Evolutionary conservation across 2,797 vertebrate genomes (phyloP).

Genomic region (Acridotheres tristis): DNA sequence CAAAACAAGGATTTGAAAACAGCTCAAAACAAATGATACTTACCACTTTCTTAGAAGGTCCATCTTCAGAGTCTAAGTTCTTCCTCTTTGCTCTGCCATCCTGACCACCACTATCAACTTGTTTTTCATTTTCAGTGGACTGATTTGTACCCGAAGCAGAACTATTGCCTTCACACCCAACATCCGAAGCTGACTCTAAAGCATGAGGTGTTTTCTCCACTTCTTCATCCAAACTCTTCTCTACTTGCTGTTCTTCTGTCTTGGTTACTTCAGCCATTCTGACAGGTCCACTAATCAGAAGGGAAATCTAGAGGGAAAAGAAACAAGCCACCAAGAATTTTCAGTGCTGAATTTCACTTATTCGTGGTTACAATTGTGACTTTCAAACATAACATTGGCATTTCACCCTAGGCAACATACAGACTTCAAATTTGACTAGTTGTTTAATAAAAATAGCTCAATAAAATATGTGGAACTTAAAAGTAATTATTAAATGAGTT

Average conservation of each 20-base stretch:
- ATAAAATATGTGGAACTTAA: neutral
- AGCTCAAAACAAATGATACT: constrained; percentile 5
- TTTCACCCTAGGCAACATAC: neutral
- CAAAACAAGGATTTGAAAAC: neutral
- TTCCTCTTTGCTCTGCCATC: neutral
- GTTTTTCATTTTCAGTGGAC: constrained; percentile 22
- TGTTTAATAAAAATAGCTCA: neutral
- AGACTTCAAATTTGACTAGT: neutral
- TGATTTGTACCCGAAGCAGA: constrained; percentile 13
- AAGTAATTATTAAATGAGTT: neutral
- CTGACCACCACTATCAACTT: neutral
- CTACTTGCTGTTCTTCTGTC: constrained; percentile 38
- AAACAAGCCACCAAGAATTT: neutral
- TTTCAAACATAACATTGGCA: neutral
- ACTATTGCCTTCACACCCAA: neutral
- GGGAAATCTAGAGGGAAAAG: neutral
- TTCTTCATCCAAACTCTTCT: constrained; percentile 54
- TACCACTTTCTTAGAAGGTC: constrained; percentile 46
- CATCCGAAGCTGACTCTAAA: constrained; percentile 36
- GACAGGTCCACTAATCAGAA: constrained; percentile 1
- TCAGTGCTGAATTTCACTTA: neutral
- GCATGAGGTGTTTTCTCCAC: neutral
- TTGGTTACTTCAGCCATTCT: constrained; percentile 65
- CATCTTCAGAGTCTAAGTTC: constrained; percentile 46
- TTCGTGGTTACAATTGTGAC: rapidly evolving